phyloP scores from a whole-genome alignment of 2,797 vertebrate genomes.

The Dendrocincla fuliginosa region DNA sequence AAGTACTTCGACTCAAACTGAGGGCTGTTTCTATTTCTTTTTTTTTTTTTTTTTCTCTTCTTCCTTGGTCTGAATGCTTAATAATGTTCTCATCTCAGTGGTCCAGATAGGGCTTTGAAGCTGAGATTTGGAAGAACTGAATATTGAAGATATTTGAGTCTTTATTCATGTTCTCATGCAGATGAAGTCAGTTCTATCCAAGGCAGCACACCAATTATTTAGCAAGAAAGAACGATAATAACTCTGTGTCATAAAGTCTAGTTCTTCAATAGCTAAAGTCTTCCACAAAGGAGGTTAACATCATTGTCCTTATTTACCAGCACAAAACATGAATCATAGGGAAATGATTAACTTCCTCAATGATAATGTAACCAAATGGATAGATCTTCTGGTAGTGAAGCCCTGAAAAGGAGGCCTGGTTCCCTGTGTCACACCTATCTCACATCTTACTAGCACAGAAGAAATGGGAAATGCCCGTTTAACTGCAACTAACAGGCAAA shows the following conservation, averaged over 20 bases:
- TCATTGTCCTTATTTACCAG: background rate
- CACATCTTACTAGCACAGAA: accelerated
- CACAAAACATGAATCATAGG: background rate
- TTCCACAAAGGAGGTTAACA: background rate
- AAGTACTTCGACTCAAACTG: background rate
- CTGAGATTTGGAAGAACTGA: background rate
- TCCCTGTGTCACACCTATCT: background rate
- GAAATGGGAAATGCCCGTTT: background rate
- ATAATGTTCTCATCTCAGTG: background rate
- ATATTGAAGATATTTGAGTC: background rate
- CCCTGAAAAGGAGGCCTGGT: background rate
- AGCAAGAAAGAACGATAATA: background rate
- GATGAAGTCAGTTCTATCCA: background rate
- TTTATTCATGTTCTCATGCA: background rate
- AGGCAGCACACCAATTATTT: background rate
- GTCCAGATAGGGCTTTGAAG: conserved; percentile 4
- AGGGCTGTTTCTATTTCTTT: background rate
- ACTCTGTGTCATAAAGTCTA: background rate
- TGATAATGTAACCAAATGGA: background rate
- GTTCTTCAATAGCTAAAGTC: background rate
- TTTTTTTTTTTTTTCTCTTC: background rate
- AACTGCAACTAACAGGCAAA: background rate
- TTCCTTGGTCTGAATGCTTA: background rate
- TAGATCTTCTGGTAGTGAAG: background rate
- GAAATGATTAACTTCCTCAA: background rate